A percentile compares a stretch with the other conserved stretches of the same genome.
Evolutionary conservation across 2,888 invertebrate genomes (phyloP).

Genomic region (Lithodes maja): DNA sequence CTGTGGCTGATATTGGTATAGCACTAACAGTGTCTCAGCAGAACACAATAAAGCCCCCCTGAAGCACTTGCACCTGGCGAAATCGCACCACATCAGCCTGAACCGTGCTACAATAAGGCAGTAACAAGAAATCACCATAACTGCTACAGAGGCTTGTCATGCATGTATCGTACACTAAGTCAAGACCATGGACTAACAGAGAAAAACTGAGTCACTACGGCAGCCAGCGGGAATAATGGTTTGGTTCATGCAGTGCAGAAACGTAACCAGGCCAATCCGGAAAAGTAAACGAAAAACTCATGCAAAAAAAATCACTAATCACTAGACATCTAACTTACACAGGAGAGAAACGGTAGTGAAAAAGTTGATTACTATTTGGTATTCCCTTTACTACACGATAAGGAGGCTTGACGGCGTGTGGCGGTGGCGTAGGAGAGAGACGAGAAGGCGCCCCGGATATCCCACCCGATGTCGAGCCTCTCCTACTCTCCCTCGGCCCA

Average conservation of each 20-base stretch:
- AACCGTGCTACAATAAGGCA: too few relatives aligned
- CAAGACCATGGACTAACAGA: neutral
- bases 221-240: neutral
- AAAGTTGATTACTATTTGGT: constrained; percentile 70
- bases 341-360: constrained; percentile 70
- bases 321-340: constrained; percentile 69
- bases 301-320: constrained; percentile 59
- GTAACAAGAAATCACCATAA: too few relatives aligned
- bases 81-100: too few relatives aligned
- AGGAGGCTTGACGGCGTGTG: constrained; percentile 55
- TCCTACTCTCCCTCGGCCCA: constrained; percentile 33
- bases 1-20: too few relatives aligned
- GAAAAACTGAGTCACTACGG: constrained; percentile 1
- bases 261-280: constrained; percentile 20
- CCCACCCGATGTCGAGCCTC: constrained; percentile 35
- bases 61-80: too few relatives aligned
- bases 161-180: neutral
- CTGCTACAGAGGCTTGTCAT: neutral
- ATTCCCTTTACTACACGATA: constrained; percentile 67
- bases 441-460: neutral
- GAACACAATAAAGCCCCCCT: too few relatives aligned
- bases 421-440: constrained; percentile 1
- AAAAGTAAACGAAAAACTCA: constrained; percentile 24
- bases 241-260: constrained; percentile 8
- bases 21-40: too few relatives aligned